A percentile compares a stretch with the other conserved stretches of the same genome.
Evolutionary conservation across 2,888 invertebrate species (phyloP).

Genomic region (Drosophila seclusa): DNA sequence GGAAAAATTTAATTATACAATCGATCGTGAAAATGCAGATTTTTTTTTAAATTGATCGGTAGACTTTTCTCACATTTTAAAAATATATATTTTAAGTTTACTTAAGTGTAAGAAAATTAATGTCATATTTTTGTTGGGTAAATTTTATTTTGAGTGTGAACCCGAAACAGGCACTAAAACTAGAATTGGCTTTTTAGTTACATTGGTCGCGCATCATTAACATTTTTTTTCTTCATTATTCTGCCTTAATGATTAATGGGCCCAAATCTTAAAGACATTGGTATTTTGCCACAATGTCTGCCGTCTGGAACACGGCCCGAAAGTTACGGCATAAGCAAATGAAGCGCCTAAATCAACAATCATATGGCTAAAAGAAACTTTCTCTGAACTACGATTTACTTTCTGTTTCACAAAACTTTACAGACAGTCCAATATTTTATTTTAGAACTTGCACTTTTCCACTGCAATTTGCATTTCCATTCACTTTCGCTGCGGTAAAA

Average conservation of each 20-base stretch:
- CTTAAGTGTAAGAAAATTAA: no score
- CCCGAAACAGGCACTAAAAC: conserved; percentile 9
- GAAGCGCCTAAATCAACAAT: conserved; percentile 20
- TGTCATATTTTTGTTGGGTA: no score
- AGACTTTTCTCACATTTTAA: background rate
- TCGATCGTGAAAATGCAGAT: background rate
- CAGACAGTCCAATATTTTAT: conserved; percentile 32
- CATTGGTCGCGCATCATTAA: conserved; percentile 61
- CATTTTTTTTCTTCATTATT: conserved; percentile 50
- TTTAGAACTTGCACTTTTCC: conserved; percentile 56
- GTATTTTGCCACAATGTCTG: background rate
- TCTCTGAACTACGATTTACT: conserved; percentile 75
- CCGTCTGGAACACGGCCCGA: conserved; percentile 32
- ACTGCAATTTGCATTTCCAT: conserved; percentile 38
- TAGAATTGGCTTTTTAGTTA: conserved; percentile 37
- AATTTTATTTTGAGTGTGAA: background rate
- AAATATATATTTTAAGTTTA: background rate
- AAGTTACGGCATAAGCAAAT: conserved; percentile 69
- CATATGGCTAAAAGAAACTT: conserved; percentile 48
- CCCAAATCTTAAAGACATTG: conserved; percentile 13
- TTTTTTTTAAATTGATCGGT: rapidly evolving
- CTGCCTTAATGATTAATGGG: conserved; percentile 73
- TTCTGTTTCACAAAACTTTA: conserved; percentile 66
- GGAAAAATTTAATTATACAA: background rate
- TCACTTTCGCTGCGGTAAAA: conserved; percentile 69